Percentiles rank a stretch among this genome's conserved stretches.
phyloP scores from a whole-genome alignment of 2,797 vertebrate genomes.

The Telmatherina bonti region DNA sequence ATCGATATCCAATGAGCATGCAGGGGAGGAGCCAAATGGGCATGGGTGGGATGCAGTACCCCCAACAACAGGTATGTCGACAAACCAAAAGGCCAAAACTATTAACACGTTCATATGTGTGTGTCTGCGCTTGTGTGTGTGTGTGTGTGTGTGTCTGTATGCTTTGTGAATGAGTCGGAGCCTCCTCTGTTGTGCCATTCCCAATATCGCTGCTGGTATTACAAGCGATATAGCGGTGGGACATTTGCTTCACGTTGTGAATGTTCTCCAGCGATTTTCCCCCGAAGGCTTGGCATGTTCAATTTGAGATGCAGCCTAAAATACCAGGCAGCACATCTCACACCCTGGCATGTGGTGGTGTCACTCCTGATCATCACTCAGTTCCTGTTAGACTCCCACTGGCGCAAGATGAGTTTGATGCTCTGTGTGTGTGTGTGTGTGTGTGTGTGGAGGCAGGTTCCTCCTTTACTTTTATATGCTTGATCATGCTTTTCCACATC shows the following conservation, averaged over 20 bases:
- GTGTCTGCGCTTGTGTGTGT: neutral
- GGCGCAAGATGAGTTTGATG: constrained; percentile 43
- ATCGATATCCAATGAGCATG: constrained; percentile 92
- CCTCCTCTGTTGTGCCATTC: constrained; percentile 14
- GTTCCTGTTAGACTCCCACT: constrained; percentile 44
- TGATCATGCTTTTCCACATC: constrained; percentile 28
- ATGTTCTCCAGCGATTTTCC: constrained; percentile 50
- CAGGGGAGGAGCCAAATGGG: constrained; percentile 89
- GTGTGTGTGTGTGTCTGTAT: neutral
- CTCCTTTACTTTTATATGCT: constrained; percentile 17
- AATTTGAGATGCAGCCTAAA: constrained; percentile 65
- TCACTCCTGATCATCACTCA: constrained; percentile 65
- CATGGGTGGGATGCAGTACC: constrained; percentile 92
- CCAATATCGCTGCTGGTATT: constrained; percentile 38
- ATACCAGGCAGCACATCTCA: constrained; percentile 61
- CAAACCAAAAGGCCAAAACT: neutral
- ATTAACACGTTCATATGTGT: too few relatives aligned
- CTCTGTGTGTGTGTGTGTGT: constrained; percentile 10
- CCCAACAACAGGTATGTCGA: constrained; percentile 91
- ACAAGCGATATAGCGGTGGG: constrained; percentile 47
- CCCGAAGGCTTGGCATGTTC: constrained; percentile 62
- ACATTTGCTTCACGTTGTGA: constrained; percentile 45
- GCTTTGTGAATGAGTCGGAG: constrained; percentile 1
- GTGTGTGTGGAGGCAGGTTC: constrained; percentile 8
- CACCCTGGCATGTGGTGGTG: constrained; percentile 62